phyloP scores from a whole-genome alignment of 2,113 vertebrate species.

The Axis porcinus region DNA sequence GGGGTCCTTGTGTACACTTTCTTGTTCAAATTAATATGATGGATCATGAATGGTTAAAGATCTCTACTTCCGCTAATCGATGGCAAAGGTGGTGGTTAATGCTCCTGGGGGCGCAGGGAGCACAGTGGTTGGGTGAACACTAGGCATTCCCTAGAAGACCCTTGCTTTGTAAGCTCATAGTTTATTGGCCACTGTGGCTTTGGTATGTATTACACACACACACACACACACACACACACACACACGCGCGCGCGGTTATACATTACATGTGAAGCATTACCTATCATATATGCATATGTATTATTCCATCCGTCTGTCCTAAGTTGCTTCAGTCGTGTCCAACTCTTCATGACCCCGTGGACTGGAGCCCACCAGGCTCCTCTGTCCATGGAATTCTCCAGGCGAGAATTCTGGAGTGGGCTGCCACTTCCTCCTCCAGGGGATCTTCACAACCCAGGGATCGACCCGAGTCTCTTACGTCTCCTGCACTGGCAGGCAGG shows the following conservation, averaged over 20 bases:
- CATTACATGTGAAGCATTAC: neutral
- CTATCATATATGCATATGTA: neutral
- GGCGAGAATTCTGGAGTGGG: neutral
- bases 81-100: neutral
- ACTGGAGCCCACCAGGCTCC: neutral
- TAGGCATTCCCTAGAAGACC: neutral
- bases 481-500: neutral
- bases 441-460: neutral
- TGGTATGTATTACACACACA: neutral
- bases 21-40: constrained; percentile 62
- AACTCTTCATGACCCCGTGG: neutral
- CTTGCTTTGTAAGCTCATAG: neutral
- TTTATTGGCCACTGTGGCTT: too few species aligned
- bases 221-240: accelerated
- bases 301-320: neutral
- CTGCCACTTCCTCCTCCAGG: neutral
- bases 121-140: neutral
- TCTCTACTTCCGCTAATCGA: neutral
- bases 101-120: neutral
- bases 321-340: neutral
- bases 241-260: too few species aligned
- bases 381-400: neutral
- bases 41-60: constrained; percentile 69
- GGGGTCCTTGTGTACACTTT: constrained; percentile 60
- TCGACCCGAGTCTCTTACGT: accelerated